A percentile compares a stretch with the other conserved stretches of the same genome.
Conservation (phyloP, 2,888 invertebrate species). For the Lomographa bimaculata region DNA sequence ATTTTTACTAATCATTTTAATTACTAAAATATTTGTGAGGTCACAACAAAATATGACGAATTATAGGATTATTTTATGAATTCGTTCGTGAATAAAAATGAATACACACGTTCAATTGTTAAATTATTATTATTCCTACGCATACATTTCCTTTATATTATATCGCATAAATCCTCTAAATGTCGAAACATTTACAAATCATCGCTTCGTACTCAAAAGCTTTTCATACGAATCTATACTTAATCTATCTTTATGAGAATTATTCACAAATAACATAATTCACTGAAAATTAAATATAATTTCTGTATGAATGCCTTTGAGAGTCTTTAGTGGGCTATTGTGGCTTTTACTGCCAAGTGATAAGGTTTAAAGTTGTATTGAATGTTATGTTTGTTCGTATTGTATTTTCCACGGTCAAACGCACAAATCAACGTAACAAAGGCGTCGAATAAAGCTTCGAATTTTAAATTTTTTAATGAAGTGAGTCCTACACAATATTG, state of each 20-base stretch:
- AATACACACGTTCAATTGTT: too few species aligned
- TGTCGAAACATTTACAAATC: conserved; percentile 56
- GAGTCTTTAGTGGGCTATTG: conserved; percentile 23
- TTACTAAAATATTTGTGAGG: neutral
- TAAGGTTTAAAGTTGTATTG: conserved; percentile 46
- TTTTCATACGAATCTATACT: conserved; percentile 32
- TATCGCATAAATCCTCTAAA: conserved; percentile 20
- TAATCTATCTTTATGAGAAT: conserved; percentile 52
- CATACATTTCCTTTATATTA: conserved; percentile 4
- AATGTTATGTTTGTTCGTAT: conserved; percentile 44
- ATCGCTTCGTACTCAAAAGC: conserved; percentile 42
- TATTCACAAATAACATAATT: conserved; percentile 54
- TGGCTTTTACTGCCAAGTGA: conserved; percentile 36
- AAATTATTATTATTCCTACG: too few species aligned
- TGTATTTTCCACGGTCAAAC: conserved; percentile 64
- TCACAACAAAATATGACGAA: too few species aligned
- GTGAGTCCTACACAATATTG: conserved; percentile 69
- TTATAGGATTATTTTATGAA: too few species aligned
- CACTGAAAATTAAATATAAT: conserved; percentile 63
- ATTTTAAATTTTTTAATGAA: conserved; percentile 79
- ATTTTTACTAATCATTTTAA: neutral
- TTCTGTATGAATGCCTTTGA: conserved; percentile 43
- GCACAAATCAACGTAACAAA: conserved; percentile 77
- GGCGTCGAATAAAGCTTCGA: conserved; percentile 67
- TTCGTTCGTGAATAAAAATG: too few species aligned